Conservation (phyloP, 1,140 invertebrate genomes). For the Dysdera silvatica region DNA sequence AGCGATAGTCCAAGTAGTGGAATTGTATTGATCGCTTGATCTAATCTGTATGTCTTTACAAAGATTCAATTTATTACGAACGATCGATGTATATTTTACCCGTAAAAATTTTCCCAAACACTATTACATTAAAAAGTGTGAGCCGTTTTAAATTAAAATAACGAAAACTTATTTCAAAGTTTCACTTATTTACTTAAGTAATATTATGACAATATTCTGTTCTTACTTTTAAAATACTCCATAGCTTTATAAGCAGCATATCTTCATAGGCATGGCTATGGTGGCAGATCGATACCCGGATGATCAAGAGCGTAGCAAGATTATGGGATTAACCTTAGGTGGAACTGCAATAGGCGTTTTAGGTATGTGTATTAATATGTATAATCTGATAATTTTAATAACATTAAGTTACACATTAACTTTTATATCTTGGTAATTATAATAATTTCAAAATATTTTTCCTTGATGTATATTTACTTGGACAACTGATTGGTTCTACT, state of each 20-base stretch:
- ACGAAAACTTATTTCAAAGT: background rate
- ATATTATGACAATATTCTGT: background rate
- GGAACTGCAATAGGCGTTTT: slow-evolving; percentile 69
- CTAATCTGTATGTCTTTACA: too few relatives aligned
- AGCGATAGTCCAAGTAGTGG: too few relatives aligned
- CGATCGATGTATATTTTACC: too few relatives aligned
- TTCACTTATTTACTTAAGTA: background rate
- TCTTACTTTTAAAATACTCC: background rate
- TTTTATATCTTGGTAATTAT: too few relatives aligned
- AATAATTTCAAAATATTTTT: too few relatives aligned
- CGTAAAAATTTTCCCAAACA: background rate
- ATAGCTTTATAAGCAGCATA: background rate
- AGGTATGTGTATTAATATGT: slow-evolving; percentile 35
- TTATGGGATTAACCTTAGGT: slow-evolving; percentile 71
- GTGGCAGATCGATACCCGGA: slow-evolving; percentile 51
- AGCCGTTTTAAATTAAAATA: background rate
- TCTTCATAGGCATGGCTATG: slow-evolving; percentile 46
- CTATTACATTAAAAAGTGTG: background rate
- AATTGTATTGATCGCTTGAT: too few relatives aligned
- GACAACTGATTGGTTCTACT: too few relatives aligned
- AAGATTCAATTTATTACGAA: too few relatives aligned
- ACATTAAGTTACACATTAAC: too few relatives aligned
- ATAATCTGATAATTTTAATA: too few relatives aligned
- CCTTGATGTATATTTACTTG: too few relatives aligned
- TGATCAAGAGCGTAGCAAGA: slow-evolving; percentile 54